Evolutionary conservation across 2,888 invertebrate genomes (phyloP).

Genomic region (Gandaritis pyraliata): DNA sequence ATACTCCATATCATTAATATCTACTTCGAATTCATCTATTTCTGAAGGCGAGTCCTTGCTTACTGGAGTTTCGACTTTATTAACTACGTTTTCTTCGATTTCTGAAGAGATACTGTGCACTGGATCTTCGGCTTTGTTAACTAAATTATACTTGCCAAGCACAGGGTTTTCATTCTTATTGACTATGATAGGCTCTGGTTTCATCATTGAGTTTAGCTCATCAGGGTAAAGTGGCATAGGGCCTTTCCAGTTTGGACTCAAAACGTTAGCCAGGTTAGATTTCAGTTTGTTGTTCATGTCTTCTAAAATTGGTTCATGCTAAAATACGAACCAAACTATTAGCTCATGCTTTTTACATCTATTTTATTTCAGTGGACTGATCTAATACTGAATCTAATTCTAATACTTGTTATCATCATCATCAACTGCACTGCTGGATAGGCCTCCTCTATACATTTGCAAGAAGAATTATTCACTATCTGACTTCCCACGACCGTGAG

Average conservation of each 20-base stretch:
- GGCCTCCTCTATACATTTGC: too few relatives aligned
- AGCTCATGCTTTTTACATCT: not conserved
- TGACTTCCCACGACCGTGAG: too few relatives aligned
- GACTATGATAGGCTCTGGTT: conserved; percentile 45
- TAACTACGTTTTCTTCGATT: conserved; percentile 48
- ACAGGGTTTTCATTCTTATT: conserved; percentile 22
- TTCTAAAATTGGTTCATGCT: conserved; percentile 4
- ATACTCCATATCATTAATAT: conserved; percentile 60
- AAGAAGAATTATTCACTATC: too few relatives aligned
- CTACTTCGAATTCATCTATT: conserved; percentile 40
- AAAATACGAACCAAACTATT: not conserved
- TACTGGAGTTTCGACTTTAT: conserved; percentile 22
- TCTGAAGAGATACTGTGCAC: conserved; percentile 46
- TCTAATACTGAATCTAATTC: too few relatives aligned
- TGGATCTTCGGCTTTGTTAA: conserved; percentile 14
- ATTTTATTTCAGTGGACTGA: not conserved
- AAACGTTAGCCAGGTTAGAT: conserved; percentile 39
- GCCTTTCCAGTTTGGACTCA: conserved; percentile 70
- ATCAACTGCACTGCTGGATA: too few relatives aligned
- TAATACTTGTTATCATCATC: too few relatives aligned
- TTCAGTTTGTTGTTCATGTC: not conserved
- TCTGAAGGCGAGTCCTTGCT: conserved; percentile 42
- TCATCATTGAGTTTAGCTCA: conserved; percentile 61
- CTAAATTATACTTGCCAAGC: conserved; percentile 29
- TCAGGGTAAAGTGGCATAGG: conserved; percentile 69